Base-by-base conservation (phyloP, 1,140 invertebrate genomes). In the Arion vulgaris region DNA sequence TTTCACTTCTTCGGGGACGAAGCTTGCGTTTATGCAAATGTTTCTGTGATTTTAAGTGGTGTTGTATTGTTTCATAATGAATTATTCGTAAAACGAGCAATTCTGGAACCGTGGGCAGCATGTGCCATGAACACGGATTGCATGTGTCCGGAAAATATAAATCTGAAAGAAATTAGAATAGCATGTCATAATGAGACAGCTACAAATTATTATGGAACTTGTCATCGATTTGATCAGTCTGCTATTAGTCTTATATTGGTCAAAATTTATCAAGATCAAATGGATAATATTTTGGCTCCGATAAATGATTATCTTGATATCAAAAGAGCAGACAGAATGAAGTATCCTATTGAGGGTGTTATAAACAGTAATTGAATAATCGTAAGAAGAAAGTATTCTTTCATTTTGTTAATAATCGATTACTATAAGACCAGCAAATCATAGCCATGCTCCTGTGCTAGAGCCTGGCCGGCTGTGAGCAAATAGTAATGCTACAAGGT, bases 1-100 rank as follows among this genome's bases (percentile, higher is more conserved):
- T 80, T 39, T 41, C 78, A 80, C 34, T 80, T 45, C 78, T 80
- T 80, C 68, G 78, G 78, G 0, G 78, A 80, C 39, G 78, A 80
- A 34, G 62, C 78, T 9, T 80, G 66, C 28, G 68, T 45, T 17
- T 80, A 80, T 66, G 38, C 68, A 0, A 39, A 49, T n/a, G 19
- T 72, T n/a, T 19, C 17, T 1, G 36, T 41, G 5, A 26, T 49
- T 7, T 4, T 69, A 26, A 38, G 19, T n/a, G 45, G 17, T 32
- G 15, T 80, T 32, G 38, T 62, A 26, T 19, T 69, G 4, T 80
- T 39, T 41, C 38, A 71, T 0, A 41, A 66, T 34, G 78, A 80
- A 26, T 26, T 39, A 23, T 80, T 80, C 68, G 78, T 80, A 5
- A 32, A 80, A 62, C 71, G 41, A 71, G 78, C 68, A 1, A 66